These are phyloP conservation scores for Brachirus orientalis DNA, from an alignment of 2,113 vertebrate species.

Conservation along the genomic window DNA sequence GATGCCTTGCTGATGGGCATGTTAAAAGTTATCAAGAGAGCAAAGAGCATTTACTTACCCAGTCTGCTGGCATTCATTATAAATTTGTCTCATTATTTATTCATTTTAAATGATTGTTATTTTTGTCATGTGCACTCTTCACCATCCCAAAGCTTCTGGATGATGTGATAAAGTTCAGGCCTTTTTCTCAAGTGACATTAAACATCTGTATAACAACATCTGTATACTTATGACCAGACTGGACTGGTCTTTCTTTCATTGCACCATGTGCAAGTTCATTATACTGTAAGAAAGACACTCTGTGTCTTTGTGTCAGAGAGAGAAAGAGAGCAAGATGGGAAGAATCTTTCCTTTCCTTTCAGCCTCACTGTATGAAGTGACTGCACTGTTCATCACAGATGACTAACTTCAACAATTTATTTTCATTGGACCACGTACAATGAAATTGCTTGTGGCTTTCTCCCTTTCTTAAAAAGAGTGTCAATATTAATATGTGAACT, in stretches of 20 bases:
- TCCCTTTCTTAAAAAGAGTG: too few relatives aligned
- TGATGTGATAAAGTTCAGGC: conserved; percentile 1
- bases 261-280: conserved; percentile 2
- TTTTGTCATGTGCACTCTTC: too few relatives aligned
- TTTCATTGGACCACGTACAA: too few relatives aligned
- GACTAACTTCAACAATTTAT: too few relatives aligned
- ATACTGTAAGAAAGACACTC: conserved; percentile 32
- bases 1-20: conserved; percentile 39
- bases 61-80: conserved; percentile 5
- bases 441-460: too few relatives aligned
- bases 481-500: too few relatives aligned
- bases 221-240: too few relatives aligned
- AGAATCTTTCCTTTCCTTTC: conserved; percentile 19
- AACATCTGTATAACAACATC: background rate
- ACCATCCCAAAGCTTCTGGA: background rate
- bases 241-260: background rate
- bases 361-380: conserved; percentile 50
- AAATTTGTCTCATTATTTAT: background rate
- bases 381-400: conserved; percentile 48
- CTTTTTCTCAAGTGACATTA: background rate
- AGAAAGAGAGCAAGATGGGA: too few relatives aligned
- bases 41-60: background rate
- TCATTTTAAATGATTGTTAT: background rate
- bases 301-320: too few relatives aligned
- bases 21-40: background rate